Evolutionary conservation across 2,888 invertebrate species (phyloP).

Genomic region (Lycaena phlaeas): DNA sequence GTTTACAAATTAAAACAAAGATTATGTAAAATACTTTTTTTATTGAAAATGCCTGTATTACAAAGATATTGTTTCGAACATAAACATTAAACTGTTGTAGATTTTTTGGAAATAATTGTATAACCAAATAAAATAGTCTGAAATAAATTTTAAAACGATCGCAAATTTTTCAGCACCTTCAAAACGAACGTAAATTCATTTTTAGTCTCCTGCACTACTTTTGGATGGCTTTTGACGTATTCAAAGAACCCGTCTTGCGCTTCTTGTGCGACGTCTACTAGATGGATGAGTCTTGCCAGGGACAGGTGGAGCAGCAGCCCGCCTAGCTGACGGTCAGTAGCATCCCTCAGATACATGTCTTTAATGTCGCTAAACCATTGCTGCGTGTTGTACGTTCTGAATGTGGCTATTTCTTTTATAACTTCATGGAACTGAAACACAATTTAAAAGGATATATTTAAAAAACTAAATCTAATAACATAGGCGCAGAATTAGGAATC

Average conservation of each 20-base stretch:
- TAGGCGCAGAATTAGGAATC: no score
- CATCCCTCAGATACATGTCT: constrained; percentile 29
- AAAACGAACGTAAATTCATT: constrained; percentile 34
- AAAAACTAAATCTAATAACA: no score
- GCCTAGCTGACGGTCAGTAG: constrained; percentile 25
- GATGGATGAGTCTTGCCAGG: constrained; percentile 29
- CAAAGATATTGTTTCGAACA: no score
- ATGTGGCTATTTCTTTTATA: not conserved
- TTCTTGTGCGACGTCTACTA: constrained; percentile 34
- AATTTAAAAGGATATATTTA: no score
- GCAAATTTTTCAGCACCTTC: constrained; percentile 29
- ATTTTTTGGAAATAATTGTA: no score
- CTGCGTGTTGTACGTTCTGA: constrained; percentile 25
- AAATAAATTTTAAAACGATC: not conserved
- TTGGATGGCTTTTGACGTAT: constrained; percentile 28
- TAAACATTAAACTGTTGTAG: no score
- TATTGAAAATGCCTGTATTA: no score
- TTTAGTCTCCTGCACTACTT: constrained; percentile 25
- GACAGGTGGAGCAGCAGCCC: constrained; percentile 38
- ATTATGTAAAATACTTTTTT: no score
- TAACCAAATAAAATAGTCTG: no score
- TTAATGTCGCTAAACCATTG: constrained; percentile 41
- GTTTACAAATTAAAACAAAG: no score
- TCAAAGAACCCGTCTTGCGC: constrained; percentile 27
- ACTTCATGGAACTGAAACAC: constrained; percentile 39